Conservation (phyloP, 2,888 invertebrate species). For the Luffia ferchaultella region DNA sequence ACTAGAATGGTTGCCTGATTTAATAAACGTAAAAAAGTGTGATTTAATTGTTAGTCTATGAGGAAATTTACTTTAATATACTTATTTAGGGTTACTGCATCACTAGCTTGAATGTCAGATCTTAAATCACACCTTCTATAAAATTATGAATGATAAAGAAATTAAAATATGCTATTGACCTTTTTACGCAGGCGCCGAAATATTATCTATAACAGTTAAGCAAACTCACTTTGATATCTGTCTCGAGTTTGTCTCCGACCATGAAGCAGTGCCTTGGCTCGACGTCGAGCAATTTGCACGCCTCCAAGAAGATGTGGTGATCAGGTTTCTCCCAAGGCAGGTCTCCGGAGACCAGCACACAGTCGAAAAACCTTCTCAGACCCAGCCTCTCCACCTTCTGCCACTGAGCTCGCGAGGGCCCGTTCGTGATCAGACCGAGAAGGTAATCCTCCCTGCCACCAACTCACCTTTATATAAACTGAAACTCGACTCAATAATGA, state of each 20-base stretch:
- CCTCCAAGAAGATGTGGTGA: conserved; percentile 81
- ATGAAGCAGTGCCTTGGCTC: conserved; percentile 80
- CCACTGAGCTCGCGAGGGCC: conserved; percentile 87
- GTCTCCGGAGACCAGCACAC: conserved; percentile 84
- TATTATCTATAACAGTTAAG: neutral
- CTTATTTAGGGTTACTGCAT: no score
- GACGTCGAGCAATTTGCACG: conserved; percentile 78
- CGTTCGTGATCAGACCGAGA: conserved; percentile 85
- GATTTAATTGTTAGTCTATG: no score
- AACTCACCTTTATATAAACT: conserved; percentile 32
- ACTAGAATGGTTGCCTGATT: no score
- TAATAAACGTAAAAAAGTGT: no score
- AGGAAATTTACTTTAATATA: no score
- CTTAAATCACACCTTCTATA: no score
- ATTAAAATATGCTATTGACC: no score
- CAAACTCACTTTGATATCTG: conserved; percentile 74
- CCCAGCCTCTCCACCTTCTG: conserved; percentile 81
- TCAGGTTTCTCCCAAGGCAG: conserved; percentile 88
- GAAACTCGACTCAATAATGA: conserved; percentile 47
- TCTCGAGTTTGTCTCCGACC: conserved; percentile 89
- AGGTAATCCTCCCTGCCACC: conserved; percentile 73
- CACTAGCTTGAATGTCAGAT: no score
- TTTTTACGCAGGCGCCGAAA: no score
- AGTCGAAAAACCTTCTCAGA: conserved; percentile 77
- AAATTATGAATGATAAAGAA: no score